Conservation (phyloP, 2,113 vertebrate species). For the Herpetotheres cachinnans region DNA sequence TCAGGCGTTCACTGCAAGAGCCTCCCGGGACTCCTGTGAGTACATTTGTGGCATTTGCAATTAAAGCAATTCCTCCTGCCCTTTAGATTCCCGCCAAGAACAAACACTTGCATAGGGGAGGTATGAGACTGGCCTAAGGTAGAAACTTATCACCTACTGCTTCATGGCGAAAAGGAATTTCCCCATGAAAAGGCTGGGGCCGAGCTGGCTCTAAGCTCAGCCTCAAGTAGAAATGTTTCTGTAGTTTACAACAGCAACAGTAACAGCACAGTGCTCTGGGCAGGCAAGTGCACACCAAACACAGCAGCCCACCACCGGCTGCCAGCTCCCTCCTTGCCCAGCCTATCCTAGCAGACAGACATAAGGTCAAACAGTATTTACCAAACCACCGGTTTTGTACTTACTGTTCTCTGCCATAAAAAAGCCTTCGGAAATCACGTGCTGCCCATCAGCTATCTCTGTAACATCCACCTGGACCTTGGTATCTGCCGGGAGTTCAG, state of each 20-base stretch:
- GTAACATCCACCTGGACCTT: conserved; percentile 58
- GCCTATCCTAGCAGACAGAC: neutral
- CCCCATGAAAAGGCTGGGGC: neutral
- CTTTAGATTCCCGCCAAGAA: neutral
- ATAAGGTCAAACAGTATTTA: neutral
- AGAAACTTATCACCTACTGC: neutral
- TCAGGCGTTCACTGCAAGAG: neutral
- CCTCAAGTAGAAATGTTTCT: neutral
- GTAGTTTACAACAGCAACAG: neutral
- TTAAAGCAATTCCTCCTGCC: neutral
- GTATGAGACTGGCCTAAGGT: neutral
- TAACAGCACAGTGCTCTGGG: neutral
- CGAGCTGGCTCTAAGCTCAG: neutral
- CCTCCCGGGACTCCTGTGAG: neutral
- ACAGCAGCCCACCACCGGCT: neutral
- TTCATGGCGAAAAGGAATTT: neutral
- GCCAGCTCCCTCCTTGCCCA: neutral
- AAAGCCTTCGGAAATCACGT: conserved; percentile 30
- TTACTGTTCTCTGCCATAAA: conserved; percentile 64
- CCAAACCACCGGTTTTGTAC: conserved; percentile 15
- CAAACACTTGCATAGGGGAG: neutral
- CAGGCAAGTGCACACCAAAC: neutral
- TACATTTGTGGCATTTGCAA: neutral
- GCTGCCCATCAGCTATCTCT: neutral
- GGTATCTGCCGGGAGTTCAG: conserved; percentile 7